Evolutionary conservation across 2,888 invertebrate species (phyloP), one percentile per base, ranked within the genome.

Genomic region (Apodemia hepburni): DNA sequence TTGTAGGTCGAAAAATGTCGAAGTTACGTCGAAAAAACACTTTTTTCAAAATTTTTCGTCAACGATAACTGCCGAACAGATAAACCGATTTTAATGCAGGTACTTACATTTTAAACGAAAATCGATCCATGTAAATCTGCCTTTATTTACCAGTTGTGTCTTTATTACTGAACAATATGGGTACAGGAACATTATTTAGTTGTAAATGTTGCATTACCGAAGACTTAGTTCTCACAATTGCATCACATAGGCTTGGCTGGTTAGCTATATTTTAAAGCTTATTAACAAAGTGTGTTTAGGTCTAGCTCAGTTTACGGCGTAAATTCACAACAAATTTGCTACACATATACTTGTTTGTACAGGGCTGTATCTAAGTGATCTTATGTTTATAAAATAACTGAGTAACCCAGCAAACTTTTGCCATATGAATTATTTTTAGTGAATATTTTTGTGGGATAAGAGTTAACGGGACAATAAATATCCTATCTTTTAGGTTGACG

Each of bases 151-250:
- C 51, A 18, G 27, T 51, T 51, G 64, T 62, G 65, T 65, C 67
- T 66, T 57, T 63, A 58, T 64, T 64, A 64, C 66, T 61, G 64
- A 58, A 66, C 66, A 66, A 64, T 64, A 54, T 61, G 58, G 33
- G 59, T 62, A 66, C 62, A 64, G 49, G 62, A 67, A 64, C 65
- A 67, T 71, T 69, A 67, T 68, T 70, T 71, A 68, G 64, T 47
- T 65, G 64, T 65, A 66, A 70, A 70, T 70, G 68, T 67, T 66
- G 63, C 64, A 68, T 67, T 68, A 69, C 66, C 61, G 67, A 61
- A 51, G 54, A 54, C 54, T 27, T 18, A 27, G 54, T 54, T 54
- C 54, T 54, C 54, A 54, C 54, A 54, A 54, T 54, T 54, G 54
- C 54, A 54, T 54, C 54, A 54, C 27, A 27, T 54, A 22, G 54